Evolutionary conservation across 2,888 invertebrate species (phyloP).

Genomic region (Parapristionchus giblindavisi): DNA sequence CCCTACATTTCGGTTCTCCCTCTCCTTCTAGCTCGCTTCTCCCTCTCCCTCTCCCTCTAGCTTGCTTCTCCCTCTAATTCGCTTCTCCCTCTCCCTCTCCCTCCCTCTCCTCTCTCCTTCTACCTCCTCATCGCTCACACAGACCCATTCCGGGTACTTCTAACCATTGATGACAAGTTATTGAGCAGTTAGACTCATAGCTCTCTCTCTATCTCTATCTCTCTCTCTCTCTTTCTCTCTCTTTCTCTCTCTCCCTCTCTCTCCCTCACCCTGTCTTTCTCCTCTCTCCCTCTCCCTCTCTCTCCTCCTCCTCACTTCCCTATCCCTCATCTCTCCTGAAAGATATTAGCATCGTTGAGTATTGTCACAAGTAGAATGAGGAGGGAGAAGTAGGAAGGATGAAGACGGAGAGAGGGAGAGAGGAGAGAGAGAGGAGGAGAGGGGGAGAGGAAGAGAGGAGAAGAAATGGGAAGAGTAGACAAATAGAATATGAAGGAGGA

Average conservation of each 20-base stretch:
- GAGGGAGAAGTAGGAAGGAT: not conserved
- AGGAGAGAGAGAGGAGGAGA: not conserved
- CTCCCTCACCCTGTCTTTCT: not conserved
- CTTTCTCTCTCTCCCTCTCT: conserved; percentile 1
- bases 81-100: too few species aligned
- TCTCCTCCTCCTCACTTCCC: not conserved
- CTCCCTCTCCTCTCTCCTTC: not conserved
- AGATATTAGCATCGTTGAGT: not conserved
- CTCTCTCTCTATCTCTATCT: too few species aligned
- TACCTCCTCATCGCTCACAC: not conserved
- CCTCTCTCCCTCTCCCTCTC: not conserved
- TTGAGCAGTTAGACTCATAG: too few species aligned
- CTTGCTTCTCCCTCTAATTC: too few species aligned
- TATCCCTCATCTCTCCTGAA: not conserved
- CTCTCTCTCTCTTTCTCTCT: not conserved
- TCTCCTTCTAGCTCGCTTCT: too few species aligned
- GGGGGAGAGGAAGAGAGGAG: not conserved
- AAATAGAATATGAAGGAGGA: not conserved
- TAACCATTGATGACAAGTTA: not conserved
- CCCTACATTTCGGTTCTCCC: too few species aligned
- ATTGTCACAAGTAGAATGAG: not conserved
- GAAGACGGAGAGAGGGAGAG: not conserved
- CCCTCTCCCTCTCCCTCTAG: too few species aligned
- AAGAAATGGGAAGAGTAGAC: not conserved
- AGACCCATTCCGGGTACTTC: not conserved